A percentile compares a stretch with the other conserved stretches of the same genome.
phyloP scores from a whole-genome alignment of 2,797 vertebrate species.

The Echeneis naucrates region DNA sequence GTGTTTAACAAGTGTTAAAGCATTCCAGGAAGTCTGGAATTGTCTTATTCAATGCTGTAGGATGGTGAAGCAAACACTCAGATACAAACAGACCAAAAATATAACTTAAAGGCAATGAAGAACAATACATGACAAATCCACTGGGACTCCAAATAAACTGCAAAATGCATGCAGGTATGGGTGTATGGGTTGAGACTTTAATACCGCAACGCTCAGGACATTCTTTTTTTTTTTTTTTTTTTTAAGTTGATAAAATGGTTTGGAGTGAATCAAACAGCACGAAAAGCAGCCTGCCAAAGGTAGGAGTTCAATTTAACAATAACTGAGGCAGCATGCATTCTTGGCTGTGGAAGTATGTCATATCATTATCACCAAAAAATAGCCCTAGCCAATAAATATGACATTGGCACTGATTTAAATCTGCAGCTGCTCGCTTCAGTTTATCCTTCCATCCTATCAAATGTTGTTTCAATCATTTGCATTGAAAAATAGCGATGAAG shows the following conservation, averaged over 20 bases:
- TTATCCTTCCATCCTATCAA: conserved; percentile 34
- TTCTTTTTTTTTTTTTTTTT: too few relatives aligned
- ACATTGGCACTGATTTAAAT: conserved; percentile 42
- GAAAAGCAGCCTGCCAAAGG: neutral
- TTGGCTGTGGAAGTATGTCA: conserved; percentile 10
- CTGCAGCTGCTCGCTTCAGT: conserved; percentile 56
- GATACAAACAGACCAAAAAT: conserved; percentile 74
- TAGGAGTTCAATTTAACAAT: neutral
- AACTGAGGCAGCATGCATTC: conserved; percentile 7
- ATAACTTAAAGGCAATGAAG: conserved; percentile 64
- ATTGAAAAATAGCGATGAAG: conserved; percentile 27
- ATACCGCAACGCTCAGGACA: neutral
- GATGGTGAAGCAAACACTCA: conserved; percentile 66
- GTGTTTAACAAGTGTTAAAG: conserved; percentile 62
- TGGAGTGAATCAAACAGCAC: neutral
- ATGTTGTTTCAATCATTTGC: conserved; percentile 27
- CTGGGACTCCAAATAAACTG: conserved; percentile 61
- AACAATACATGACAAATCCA: conserved; percentile 75
- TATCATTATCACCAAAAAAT: conserved; percentile 32
- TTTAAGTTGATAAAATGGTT: neutral
- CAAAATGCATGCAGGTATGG: conserved; percentile 2
- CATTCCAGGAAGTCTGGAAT: conserved; percentile 78
- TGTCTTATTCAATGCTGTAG: conserved; percentile 62
- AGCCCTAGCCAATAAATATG: conserved; percentile 30
- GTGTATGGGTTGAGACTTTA: conserved; percentile 10